A percentile compares a stretch with the other conserved stretches of the same genome.
Conservation (phyloP, 2,888 invertebrate genomes). For the Carpatolechia fugitivella region DNA sequence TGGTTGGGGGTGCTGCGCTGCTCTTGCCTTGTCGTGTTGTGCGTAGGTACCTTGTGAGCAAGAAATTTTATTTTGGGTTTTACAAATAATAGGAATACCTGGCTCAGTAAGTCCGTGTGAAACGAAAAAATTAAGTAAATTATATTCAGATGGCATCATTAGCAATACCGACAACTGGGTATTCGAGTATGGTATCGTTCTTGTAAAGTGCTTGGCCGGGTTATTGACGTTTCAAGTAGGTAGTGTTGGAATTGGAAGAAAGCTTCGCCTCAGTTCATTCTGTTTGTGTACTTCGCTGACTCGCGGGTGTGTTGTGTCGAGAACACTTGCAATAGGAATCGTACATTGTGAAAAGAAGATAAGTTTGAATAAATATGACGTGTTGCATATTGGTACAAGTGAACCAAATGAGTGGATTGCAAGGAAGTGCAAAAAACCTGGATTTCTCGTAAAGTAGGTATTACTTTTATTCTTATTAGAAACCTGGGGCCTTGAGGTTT, state of each 20-base stretch:
- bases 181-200: not conserved
- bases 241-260: slow-evolving; percentile 32
- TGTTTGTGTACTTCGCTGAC: slow-evolving; percentile 55
- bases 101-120: not conserved
- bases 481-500: too few species aligned
- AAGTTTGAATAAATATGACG: slow-evolving; percentile 45
- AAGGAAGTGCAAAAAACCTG: slow-evolving; percentile 68
- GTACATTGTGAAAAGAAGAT: slow-evolving; percentile 36
- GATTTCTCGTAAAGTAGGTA: slow-evolving; percentile 71
- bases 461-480: not conserved
- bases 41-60: too few species aligned
- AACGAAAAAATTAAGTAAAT: not conserved
- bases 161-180: not conserved
- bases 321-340: slow-evolving; percentile 33
- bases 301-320: slow-evolving; percentile 56
- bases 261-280: slow-evolving; percentile 42
- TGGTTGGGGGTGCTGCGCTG: too few species aligned
- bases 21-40: not conserved
- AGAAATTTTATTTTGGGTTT: too few species aligned
- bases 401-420: slow-evolving; percentile 76
- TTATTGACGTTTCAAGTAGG: slow-evolving; percentile 67
- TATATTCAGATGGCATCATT: not conserved
- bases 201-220: slow-evolving; percentile 36
- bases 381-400: slow-evolving; percentile 67
- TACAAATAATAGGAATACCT: too few species aligned